phyloP scores from a whole-genome alignment of 2,888 invertebrate genomes.

The Frankliniella fusca region DNA sequence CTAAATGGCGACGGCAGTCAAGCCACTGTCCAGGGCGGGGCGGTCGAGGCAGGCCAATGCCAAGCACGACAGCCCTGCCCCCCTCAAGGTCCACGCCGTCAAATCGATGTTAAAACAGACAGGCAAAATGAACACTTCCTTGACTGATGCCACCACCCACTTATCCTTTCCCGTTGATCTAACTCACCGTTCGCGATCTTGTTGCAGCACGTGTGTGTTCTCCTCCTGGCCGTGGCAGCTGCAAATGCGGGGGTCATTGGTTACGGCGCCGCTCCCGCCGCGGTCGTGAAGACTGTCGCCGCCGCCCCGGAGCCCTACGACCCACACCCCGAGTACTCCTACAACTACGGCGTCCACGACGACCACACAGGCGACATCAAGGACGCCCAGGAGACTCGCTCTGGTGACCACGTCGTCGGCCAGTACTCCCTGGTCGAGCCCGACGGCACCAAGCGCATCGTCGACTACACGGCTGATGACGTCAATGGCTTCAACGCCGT shows the following conservation, averaged over 20 bases:
- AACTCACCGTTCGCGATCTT: constrained; percentile 31
- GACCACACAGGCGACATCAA: constrained; percentile 55
- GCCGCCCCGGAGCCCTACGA: constrained; percentile 46
- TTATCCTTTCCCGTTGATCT: too few species aligned
- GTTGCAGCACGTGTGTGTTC: constrained; percentile 51
- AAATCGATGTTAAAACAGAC: too few species aligned
- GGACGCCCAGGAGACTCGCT: constrained; percentile 53
- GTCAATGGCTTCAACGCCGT: constrained; percentile 58
- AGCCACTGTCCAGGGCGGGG: not conserved
- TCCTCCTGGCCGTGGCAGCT: constrained; percentile 57
- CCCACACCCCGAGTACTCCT: constrained; percentile 56
- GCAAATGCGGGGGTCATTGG: constrained; percentile 58
- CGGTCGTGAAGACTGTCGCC: constrained; percentile 38
- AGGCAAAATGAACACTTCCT: too few species aligned
- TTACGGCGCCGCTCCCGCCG: constrained; percentile 38
- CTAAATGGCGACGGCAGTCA: not conserved
- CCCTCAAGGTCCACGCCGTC: not conserved
- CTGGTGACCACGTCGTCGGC: constrained; percentile 55
- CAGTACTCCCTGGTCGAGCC: constrained; percentile 55
- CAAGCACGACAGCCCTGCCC: not conserved
- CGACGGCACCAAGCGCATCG: constrained; percentile 54
- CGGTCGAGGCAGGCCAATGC: not conserved
- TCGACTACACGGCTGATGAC: constrained; percentile 57
- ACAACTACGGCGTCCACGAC: constrained; percentile 55
- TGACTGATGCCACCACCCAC: too few species aligned